Evolutionary conservation across 2,888 invertebrate genomes (phyloP), one percentile per base, ranked within the genome.

Genomic region (Hypomecis atomaria): DNA sequence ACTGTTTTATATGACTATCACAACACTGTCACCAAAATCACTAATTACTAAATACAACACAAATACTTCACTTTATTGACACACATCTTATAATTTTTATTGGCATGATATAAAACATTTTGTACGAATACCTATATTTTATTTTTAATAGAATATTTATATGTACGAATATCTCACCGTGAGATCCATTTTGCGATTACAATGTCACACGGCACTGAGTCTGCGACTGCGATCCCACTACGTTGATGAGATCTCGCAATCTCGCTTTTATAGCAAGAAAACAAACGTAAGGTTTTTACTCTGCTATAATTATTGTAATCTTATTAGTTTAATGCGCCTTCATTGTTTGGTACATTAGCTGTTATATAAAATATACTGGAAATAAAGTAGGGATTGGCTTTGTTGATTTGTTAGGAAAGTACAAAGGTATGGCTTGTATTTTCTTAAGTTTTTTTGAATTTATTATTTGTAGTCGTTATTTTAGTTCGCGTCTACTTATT

Each of bases 261-360:
- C 77, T 71, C 78, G 71, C 67, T 78, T 85, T 84, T 86, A 85
- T 86, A 86, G 70, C 66, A 65, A 62, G 37, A 44, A 42, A 6
- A 58, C 34, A 37, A 49, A 58, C 49, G 58, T 37, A 48, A 59
- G 57, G 57, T 68, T 70, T 67, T 70, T 71, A 43, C 71, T 73
- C 66, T 65, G 65, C 63, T 59, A 33, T 65, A 60, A 68, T 49
- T 36, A 56, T 69, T 68, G 70, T 59, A 67, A 56, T 53, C 65
- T 62, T 63, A 69, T 67, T 72, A 65, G 62, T 65, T 66, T 71
- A 71, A 67, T 70, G 68, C 9, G 62, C 57, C 70, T 66, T 56
- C 69, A 69, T 75, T 77, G 70, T 77, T 13, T 66, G 52, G 13
- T 9, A 47, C 33, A 61, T 63, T 59, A 53, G 60, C 40, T 59